Percentiles rank a stretch among this genome's conserved stretches.
phyloP scores from a whole-genome alignment of 2,888 invertebrate species.

The Strigamia maritima region DNA sequence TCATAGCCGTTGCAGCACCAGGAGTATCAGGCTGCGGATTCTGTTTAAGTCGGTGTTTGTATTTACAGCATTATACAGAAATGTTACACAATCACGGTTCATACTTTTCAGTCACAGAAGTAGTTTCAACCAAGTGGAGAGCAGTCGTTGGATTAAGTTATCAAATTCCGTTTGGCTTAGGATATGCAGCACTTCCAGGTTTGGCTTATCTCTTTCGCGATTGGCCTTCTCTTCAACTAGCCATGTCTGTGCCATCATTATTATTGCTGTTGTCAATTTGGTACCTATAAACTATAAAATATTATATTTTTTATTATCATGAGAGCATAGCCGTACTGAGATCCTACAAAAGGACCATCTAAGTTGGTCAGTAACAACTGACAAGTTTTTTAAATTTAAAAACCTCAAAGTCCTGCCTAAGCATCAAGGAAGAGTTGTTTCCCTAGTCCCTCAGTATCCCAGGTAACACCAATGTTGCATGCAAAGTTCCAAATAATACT shows the following conservation, averaged over 20 bases:
- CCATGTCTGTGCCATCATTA: conserved; percentile 69
- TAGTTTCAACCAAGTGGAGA: conserved; percentile 75
- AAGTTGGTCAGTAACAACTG: no score
- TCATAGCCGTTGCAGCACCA: conserved; percentile 47
- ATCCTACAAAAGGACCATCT: no score
- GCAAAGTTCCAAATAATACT: no score
- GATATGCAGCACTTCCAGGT: conserved; percentile 70
- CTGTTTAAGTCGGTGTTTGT: neutral
- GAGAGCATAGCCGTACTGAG: no score
- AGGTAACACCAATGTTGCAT: no score
- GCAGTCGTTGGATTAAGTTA: conserved; percentile 77
- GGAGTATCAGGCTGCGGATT: conserved; percentile 33
- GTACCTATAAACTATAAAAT: no score
- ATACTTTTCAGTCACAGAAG: conserved; percentile 65
- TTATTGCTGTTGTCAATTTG: conserved; percentile 61
- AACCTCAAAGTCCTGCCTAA: neutral
- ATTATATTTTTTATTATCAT: no score
- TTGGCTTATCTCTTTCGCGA: conserved; percentile 68
- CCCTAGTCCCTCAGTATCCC: no score
- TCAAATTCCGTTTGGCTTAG: conserved; percentile 72
- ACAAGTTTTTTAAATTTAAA: no score
- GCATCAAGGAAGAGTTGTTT: no score
- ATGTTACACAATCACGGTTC: no score
- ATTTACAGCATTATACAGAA: no score
- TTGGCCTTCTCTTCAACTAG: conserved; percentile 69